A percentile compares a stretch with the other conserved stretches of the same genome.
phyloP scores from a whole-genome alignment of 2,888 invertebrate genomes.

The Tipula confusa region DNA sequence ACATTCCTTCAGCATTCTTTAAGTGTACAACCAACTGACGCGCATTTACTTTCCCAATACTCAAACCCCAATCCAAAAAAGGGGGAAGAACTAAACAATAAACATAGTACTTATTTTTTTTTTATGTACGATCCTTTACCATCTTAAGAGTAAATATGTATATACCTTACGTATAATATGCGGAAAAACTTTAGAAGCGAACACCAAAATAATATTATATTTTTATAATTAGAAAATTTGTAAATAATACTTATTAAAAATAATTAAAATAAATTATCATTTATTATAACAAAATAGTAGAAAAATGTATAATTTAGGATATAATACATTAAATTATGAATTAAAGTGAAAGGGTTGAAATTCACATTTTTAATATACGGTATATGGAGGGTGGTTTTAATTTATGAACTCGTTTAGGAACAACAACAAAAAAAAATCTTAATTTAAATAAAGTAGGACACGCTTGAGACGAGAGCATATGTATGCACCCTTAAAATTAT shows the following conservation, averaged over 20 bases:
- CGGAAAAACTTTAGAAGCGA: not conserved
- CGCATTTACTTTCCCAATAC: no score
- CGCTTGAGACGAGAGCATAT: not conserved
- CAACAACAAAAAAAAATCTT: not conserved
- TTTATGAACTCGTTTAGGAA: not conserved
- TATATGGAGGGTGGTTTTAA: not conserved
- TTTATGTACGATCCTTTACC: not conserved
- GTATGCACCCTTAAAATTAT: not conserved
- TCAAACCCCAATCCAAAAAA: not conserved
- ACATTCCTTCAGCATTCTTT: not conserved
- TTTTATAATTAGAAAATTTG: not conserved
- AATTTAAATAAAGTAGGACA: not conserved
- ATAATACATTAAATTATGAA: constrained; percentile 6
- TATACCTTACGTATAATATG: not conserved
- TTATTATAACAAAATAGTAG: not conserved
- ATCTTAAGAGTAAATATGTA: not conserved
- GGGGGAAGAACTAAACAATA: not conserved
- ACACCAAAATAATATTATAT: not conserved
- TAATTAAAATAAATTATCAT: constrained; percentile 14
- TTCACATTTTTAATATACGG: not conserved
- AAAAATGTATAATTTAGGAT: not conserved
- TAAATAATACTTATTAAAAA: constrained; percentile 20
- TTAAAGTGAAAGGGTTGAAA: constrained; percentile 9
- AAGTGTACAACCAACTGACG: not conserved
- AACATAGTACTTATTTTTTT: not conserved